phyloP scores from a whole-genome alignment of 2,113 vertebrate species.

The Ptilorrhoa leucosticta region DNA sequence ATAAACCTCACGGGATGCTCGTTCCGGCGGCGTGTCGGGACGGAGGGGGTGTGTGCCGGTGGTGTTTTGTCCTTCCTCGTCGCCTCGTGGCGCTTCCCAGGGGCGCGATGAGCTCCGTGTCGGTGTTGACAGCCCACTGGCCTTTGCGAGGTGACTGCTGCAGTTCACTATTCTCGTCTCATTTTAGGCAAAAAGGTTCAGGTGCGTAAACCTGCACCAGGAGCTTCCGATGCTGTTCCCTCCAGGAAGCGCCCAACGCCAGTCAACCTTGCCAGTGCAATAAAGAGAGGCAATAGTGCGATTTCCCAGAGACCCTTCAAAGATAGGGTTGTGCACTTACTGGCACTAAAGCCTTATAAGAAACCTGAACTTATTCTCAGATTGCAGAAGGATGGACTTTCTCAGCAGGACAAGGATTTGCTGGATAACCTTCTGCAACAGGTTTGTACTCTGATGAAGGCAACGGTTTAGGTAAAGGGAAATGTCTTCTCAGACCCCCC shows the following conservation, averaged over 20 bases:
- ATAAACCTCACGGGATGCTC: neutral
- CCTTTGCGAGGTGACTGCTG: neutral
- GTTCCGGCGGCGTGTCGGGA: accelerated
- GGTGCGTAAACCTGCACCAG: constrained; percentile 87
- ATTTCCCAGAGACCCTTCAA: constrained; percentile 83
- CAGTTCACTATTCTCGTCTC: neutral
- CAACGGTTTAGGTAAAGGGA: neutral
- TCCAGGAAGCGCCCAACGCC: constrained; percentile 87
- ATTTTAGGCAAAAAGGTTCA: constrained; percentile 89
- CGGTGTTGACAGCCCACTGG: neutral
- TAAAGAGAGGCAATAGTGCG: constrained; percentile 75
- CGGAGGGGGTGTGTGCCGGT: neutral
- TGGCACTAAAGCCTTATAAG: constrained; percentile 95
- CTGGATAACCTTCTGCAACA: constrained; percentile 92
- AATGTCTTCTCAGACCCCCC: neutral
- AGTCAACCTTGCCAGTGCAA: constrained; percentile 86
- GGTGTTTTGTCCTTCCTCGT: neutral
- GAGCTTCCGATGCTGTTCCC: constrained; percentile 82
- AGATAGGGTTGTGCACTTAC: constrained; percentile 90
- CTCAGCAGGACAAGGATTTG: constrained; percentile 84
- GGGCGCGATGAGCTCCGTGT: accelerated
- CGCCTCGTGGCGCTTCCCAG: neutral
- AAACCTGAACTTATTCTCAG: constrained; percentile 93
- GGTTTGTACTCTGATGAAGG: constrained; percentile 69
- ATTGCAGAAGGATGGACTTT: constrained; percentile 91